A percentile compares a stretch with the other conserved stretches of the same genome.
Evolutionary conservation across 2,888 invertebrate genomes (phyloP).

Genomic region (Mesorhabditis sp.): DNA sequence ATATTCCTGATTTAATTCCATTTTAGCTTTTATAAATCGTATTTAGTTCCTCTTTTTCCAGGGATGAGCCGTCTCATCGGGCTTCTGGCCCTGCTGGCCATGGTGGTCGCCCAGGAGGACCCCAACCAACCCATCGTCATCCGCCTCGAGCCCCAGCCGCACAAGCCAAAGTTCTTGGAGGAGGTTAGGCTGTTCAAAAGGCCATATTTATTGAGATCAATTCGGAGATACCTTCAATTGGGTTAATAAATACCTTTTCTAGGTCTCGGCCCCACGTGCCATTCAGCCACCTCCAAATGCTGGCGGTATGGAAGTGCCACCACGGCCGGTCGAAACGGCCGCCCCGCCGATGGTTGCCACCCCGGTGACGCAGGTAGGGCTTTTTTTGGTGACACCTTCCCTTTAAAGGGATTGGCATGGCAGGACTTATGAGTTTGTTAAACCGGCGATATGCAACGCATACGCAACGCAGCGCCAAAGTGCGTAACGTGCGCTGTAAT

Average conservation of each 20-base stretch:
- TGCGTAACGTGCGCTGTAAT: too few relatives aligned
- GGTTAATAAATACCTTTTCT: not conserved
- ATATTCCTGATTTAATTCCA: too few relatives aligned
- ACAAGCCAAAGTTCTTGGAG: slow-evolving; percentile 28
- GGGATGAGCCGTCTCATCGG: not conserved
- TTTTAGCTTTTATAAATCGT: too few relatives aligned
- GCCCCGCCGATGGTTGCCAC: not conserved
- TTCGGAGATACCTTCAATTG: not conserved
- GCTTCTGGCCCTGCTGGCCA: slow-evolving; percentile 13
- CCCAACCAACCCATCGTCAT: slow-evolving; percentile 34
- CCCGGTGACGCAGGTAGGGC: not conserved
- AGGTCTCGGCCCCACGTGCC: slow-evolving; percentile 44
- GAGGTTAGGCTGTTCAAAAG: slow-evolving; percentile 16
- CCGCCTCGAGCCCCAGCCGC: slow-evolving; percentile 26
- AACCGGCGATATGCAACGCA: too few relatives aligned
- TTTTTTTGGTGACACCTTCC: not conserved
- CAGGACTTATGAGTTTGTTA: too few relatives aligned
- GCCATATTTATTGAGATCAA: not conserved
- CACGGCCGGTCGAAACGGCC: not conserved
- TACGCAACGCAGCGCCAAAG: too few relatives aligned
- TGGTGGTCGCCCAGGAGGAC: slow-evolving; percentile 27
- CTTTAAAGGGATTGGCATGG: slow-evolving; percentile 2
- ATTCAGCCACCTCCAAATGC: slow-evolving; percentile 25
- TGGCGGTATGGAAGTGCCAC: not conserved
- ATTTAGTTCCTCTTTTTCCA: too few relatives aligned